These are phyloP conservation scores for Lethocerus indicus DNA, from an alignment of 1,140 invertebrate genomes.

Conservation along the genomic window DNA sequence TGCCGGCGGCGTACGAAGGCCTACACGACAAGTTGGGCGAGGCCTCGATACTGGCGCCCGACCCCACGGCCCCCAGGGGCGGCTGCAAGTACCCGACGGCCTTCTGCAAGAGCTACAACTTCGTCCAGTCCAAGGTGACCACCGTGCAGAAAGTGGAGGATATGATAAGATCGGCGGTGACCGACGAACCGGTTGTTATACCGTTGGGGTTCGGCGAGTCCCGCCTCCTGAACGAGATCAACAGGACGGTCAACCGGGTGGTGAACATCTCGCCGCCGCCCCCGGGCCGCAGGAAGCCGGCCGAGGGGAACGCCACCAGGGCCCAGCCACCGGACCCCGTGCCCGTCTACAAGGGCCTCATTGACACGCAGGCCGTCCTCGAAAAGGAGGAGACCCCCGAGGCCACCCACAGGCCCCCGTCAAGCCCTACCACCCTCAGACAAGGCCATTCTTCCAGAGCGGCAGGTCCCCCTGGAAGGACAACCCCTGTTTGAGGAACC, in stretches of 20 bases:
- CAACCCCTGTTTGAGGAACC: too few species aligned
- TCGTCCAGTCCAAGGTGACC: slow-evolving; percentile 1
- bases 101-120: slow-evolving; percentile 3
- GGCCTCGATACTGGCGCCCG: too few species aligned
- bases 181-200: background rate
- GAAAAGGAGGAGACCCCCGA: background rate
- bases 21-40: too few species aligned
- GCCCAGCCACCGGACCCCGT: background rate
- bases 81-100: slow-evolving; percentile 4
- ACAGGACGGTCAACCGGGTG: background rate
- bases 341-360: slow-evolving; percentile 1
- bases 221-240: slow-evolving; percentile 1
- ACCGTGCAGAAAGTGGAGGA: slow-evolving; percentile 5
- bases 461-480: too few species aligned
- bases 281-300: background rate
- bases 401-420: background rate
- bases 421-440: too few species aligned
- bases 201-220: slow-evolving; percentile 2
- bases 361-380: slow-evolving; percentile 1
- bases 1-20: background rate
- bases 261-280: background rate
- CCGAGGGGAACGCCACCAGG: background rate
- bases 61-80: background rate
- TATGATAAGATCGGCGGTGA: background rate
- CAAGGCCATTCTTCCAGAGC: too few species aligned